A percentile compares a stretch with the other conserved stretches of the same genome.
Conservation (phyloP, 2,888 invertebrate species). For the Eudasyphora cyanicolor region DNA sequence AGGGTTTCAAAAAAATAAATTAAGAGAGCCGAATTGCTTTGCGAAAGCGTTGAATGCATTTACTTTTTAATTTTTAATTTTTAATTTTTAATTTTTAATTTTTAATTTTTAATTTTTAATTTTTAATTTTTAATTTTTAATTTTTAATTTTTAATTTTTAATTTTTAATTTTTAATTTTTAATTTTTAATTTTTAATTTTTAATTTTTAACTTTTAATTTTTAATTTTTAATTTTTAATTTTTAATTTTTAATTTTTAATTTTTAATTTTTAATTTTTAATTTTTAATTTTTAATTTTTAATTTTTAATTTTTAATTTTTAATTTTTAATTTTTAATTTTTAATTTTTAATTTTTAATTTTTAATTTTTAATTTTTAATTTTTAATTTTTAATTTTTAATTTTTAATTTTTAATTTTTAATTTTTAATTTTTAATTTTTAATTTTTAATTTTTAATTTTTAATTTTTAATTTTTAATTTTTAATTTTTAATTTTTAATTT, state of each 20-base stretch:
- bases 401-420: constrained; percentile 1
- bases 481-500: constrained; percentile 7
- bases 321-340: constrained; percentile 7
- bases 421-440: constrained; percentile 7
- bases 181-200: constrained; percentile 7
- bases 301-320: constrained; percentile 7
- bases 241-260: constrained; percentile 7
- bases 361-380: constrained; percentile 7
- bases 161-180: constrained; percentile 7
- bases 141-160: constrained; percentile 7
- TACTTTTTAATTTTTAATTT: constrained; percentile 2
- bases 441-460: constrained; percentile 7
- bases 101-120: constrained; percentile 7
- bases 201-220: no score
- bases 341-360: constrained; percentile 7
- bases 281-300: constrained; percentile 7
- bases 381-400: constrained; percentile 7
- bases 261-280: constrained; percentile 7
- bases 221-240: constrained; percentile 7
- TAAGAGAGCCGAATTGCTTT: no score
- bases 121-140: constrained; percentile 3
- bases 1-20: background rate
- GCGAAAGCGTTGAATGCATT: no score
- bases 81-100: constrained; percentile 7
- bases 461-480: constrained; percentile 7